These are phyloP conservation scores for Pogonocichla stellata DNA, from an alignment of 2,113 vertebrate species.

Conservation along the genomic window DNA sequence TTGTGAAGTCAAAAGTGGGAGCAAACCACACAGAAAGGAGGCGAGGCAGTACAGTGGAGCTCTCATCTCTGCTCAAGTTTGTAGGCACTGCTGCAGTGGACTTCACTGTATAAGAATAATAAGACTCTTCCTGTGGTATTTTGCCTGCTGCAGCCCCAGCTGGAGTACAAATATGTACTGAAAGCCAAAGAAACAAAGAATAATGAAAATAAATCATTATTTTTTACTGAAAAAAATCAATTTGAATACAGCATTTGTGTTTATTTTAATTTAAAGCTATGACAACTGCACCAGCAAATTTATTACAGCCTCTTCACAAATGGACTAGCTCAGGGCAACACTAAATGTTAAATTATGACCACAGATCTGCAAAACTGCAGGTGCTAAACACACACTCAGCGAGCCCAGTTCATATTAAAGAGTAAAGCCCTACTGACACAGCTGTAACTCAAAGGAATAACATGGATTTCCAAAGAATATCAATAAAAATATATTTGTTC, in stretches of 20 bases:
- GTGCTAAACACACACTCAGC: background rate
- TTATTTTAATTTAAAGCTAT: background rate
- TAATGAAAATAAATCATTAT: background rate
- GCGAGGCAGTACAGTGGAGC: background rate
- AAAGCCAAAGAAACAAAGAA: background rate
- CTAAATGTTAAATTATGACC: background rate
- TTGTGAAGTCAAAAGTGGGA: background rate
- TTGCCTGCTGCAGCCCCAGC: background rate
- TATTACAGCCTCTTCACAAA: background rate
- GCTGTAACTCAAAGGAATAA: background rate
- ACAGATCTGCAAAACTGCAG: background rate
- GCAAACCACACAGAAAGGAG: background rate
- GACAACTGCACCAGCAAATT: background rate
- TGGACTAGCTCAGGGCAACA: background rate
- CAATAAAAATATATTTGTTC: background rate
- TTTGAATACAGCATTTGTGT: background rate
- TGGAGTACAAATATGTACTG: background rate
- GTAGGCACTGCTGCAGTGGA: background rate
- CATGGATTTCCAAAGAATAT: background rate
- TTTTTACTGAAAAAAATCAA: background rate
- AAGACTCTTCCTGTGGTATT: background rate
- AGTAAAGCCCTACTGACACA: background rate
- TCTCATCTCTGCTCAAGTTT: background rate
- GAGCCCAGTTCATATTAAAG: background rate
- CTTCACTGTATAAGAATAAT: background rate